phyloP scores from a whole-genome alignment of 2,888 invertebrate species.

The Hyalella azteca region DNA sequence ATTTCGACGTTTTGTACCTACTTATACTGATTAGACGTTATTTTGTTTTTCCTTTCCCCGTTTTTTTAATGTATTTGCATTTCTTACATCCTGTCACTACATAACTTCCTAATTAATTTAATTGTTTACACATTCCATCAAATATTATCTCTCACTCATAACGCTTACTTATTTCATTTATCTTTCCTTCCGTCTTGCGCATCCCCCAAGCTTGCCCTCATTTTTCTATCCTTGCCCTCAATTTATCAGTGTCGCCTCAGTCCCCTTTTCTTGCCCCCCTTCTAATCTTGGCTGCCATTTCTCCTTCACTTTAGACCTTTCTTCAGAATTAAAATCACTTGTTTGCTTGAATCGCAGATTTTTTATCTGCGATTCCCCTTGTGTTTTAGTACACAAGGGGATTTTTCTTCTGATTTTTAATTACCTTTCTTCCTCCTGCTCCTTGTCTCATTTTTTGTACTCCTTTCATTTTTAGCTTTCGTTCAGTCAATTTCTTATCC shows the following conservation, averaged over 20 bases:
- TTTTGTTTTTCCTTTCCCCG: background rate
- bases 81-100: background rate
- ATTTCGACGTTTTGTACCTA: no score
- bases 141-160: background rate
- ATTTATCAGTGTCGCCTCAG: slow-evolving; percentile 23
- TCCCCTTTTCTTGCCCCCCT: background rate
- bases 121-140: background rate
- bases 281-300: background rate
- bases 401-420: background rate
- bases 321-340: no score
- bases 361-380: background rate
- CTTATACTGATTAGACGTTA: no score
- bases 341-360: no score
- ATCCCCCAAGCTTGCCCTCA: no score
- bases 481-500: background rate
- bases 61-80: background rate
- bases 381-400: background rate
- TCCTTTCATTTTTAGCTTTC: background rate
- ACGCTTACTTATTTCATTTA: background rate
- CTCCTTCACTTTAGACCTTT: no score
- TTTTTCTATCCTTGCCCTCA: background rate
- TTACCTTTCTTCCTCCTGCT: background rate
- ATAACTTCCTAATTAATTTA: background rate
- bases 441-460: background rate
- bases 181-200: background rate